These are phyloP conservation scores for Limnodromus scolopaceus DNA, from an alignment of 2,797 vertebrate species.

Conservation along the genomic window DNA sequence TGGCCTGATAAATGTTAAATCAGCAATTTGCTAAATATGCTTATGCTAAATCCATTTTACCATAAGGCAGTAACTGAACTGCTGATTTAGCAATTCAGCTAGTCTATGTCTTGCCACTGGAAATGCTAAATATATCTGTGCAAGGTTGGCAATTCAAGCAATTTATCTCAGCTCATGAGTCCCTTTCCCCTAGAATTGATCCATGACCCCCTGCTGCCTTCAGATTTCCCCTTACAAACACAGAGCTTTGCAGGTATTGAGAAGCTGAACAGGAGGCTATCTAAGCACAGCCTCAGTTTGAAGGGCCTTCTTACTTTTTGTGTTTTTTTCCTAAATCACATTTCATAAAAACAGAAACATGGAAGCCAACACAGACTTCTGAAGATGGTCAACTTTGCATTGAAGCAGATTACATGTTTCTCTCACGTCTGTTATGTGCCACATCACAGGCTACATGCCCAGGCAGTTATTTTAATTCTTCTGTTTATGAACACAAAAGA, in stretches of 20 bases:
- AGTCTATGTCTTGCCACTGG: not conserved
- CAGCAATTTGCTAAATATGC: not conserved
- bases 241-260: not conserved
- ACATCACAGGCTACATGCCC: not conserved
- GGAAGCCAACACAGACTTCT: not conserved
- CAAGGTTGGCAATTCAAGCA: accelerated
- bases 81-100: not conserved
- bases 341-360: not conserved
- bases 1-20: not conserved
- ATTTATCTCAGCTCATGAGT: not conserved
- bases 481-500: not conserved
- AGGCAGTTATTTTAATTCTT: not conserved
- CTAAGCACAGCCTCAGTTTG: not conserved
- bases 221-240: not conserved
- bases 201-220: not conserved
- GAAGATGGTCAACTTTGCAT: not conserved
- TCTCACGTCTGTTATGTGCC: not conserved
- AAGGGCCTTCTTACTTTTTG: not conserved
- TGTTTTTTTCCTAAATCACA: accelerated
- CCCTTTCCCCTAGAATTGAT: not conserved
- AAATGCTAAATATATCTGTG: not conserved
- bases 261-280: not conserved
- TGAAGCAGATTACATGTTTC: not conserved
- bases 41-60: not conserved
- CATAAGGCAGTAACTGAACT: not conserved